These are phyloP conservation scores for Epistrophe grossulariae DNA, from an alignment of 2,888 invertebrate species.

Conservation along the genomic window DNA sequence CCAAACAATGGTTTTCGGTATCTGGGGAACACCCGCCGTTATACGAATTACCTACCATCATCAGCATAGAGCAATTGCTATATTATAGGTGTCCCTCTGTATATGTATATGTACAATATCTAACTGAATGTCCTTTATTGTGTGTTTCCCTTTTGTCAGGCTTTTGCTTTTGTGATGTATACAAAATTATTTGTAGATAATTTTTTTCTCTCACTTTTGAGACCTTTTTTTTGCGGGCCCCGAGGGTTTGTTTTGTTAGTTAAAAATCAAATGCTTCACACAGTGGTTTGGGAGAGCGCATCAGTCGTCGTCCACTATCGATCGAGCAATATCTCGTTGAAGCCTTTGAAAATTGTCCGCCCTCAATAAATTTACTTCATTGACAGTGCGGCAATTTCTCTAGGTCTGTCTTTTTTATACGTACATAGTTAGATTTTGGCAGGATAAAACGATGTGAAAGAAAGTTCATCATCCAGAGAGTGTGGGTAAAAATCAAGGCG, in stretches of 20 bases:
- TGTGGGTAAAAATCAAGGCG: slow-evolving; percentile 60
- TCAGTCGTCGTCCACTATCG: slow-evolving; percentile 55
- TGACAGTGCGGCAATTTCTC: slow-evolving; percentile 65
- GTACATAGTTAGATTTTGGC: not conserved
- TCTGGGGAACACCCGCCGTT: slow-evolving; percentile 73
- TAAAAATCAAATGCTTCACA: slow-evolving; percentile 61
- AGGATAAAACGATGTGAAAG: slow-evolving; percentile 25
- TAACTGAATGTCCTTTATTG: slow-evolving; percentile 72
- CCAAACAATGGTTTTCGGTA: slow-evolving; percentile 73
- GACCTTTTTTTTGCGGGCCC: slow-evolving; percentile 53
- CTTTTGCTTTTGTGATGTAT: slow-evolving; percentile 40
- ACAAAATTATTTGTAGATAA: slow-evolving; percentile 70
- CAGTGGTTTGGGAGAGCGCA: slow-evolving; percentile 46
- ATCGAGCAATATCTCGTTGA: slow-evolving; percentile 49
- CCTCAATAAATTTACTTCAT: slow-evolving; percentile 73
- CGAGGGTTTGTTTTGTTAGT: slow-evolving; percentile 62
- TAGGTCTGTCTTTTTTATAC: not conserved
- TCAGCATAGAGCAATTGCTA: slow-evolving; percentile 68
- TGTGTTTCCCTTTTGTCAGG: slow-evolving; percentile 57
- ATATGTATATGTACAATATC: not conserved
- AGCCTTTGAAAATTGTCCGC: slow-evolving; percentile 75
- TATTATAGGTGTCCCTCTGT: too few species aligned
- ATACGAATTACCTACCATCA: slow-evolving; percentile 73
- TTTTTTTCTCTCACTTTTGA: slow-evolving; percentile 53
- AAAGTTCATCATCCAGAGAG: slow-evolving; percentile 54